Evolutionary conservation across 2,797 vertebrate species (phyloP), one percentile per base, ranked within the genome.

Genomic region (Morus bassanus): DNA sequence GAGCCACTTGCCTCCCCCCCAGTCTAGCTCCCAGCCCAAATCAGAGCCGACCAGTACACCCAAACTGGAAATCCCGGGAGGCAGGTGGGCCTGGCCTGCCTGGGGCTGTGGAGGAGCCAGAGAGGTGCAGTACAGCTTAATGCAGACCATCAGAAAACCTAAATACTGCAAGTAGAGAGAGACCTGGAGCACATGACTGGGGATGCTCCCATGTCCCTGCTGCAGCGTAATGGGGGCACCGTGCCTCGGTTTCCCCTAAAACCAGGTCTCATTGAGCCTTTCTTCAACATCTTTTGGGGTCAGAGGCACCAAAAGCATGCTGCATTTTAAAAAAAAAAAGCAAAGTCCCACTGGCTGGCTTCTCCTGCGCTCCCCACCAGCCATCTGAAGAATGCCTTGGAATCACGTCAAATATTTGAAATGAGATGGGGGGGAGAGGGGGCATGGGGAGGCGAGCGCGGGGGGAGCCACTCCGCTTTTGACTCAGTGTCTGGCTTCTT

Each of bases 401-500:
- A 96, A 89, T 75, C 89, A 50, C 19, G 1, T 89, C 94, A 96
- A 96, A 31, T 96, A 97, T 95, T 92, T 80, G 54, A 39, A 80
- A 94, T 45, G 78, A 64, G 88, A 51, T 74, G 85, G 84, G 61
- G 83, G 68, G 51, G 51, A 56, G 85, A 60, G 46, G 86, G 89
- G 74, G 91, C 87, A 82, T 1, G 0, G 64, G 9, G 16, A 65
- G 88, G 88, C 88, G 76, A 88, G 67, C 3, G 17, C 5, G 11
- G 87, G 65, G 89, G 78, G 85, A 83, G 65, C 60, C 7, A 16
- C 73, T 89, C 61, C 1, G 60, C 45, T 85, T 88, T 88, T 77
- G 92, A 85, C 91, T 94, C 92, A 70, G 87, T 74, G 92, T 93
- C 96, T 97, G 95, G 96, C 92, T 96, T 92, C 95, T 85, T 94